These are phyloP conservation scores for Rhopalosiphum nymphaeae DNA, from an alignment of 2,888 invertebrate genomes.

Conservation along the genomic window DNA sequence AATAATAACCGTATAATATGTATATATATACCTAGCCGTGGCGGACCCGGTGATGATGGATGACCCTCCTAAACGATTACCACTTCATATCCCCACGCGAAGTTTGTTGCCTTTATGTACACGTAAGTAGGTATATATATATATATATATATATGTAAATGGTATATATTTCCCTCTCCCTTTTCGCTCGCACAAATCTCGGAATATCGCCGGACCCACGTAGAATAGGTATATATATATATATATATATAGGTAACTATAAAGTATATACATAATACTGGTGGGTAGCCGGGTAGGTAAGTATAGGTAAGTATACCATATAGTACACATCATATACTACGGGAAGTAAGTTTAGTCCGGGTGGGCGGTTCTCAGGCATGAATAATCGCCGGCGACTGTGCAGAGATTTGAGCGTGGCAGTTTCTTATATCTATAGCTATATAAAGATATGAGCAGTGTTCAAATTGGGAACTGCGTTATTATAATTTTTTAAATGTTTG, in stretches of 20 bases:
- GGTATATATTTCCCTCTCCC: neutral
- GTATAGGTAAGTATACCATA: neutral
- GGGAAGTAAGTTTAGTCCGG: neutral
- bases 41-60: constrained; percentile 63
- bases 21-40: neutral
- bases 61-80: constrained; percentile 65
- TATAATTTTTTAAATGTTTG: no score
- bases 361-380: neutral
- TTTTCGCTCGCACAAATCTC: constrained; percentile 41
- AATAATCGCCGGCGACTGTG: constrained; percentile 40
- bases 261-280: neutral
- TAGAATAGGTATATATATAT: neutral
- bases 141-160: constrained; percentile 8
- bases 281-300: neutral
- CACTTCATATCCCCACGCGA: constrained; percentile 42
- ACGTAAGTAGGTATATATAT: neutral
- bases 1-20: constrained; percentile 47
- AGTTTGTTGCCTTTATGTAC: constrained; percentile 49
- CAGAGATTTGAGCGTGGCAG: neutral
- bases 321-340: neutral
- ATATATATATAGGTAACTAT: neutral
- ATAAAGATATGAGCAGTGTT: neutral
- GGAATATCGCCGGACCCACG: constrained; percentile 22
- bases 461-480: no score
- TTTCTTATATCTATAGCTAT: neutral